Evolutionary conservation across 2,888 invertebrate genomes (phyloP), one percentile per base, ranked within the genome.

Genomic region (Tetragonisca angustula): DNA sequence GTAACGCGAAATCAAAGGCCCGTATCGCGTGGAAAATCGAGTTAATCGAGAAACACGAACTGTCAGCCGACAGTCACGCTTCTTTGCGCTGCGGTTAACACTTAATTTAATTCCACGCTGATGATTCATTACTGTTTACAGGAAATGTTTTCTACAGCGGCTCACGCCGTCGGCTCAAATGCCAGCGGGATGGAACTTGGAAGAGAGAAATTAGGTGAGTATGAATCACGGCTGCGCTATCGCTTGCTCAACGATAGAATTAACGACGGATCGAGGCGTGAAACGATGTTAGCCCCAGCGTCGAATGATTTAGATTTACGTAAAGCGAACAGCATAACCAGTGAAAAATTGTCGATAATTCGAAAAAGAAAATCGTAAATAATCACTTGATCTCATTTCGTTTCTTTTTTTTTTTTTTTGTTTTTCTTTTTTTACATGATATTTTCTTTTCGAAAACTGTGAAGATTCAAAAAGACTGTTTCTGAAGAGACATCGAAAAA

Each of bases 101-200:
- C 78, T 76, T 62, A 68, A 83, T 64, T 83, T 27, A 68, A 76
- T 68, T 62, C 68, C 62, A 15, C 62, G 59, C 36, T 19, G 74
- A 74, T 79, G 82, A 83, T 68, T 83, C 83, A 81, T 68, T 61
- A n/a, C 61, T 50, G 68, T 81, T 76, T 64, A 36, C 71, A 56
- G 61, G 61, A 49, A 71, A 73, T 24, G 24, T 72, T 83, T 50
- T 72, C 75, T 62, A 24, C 67, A 21, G 59, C n/a, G n/a, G 24
- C 36, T 27, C 15, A 15, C 15, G 11, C 56, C 19, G 9, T 56
- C 9, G 36, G 43, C 9, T 43, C 43, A 43, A 43, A 1, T 43
- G 43, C 9, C 9, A 43, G 43, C 43, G 43, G 2, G 15, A 21
- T 15, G 56, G 49, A 61, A 72, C 15, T n/a, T 9, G n/a, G 21